Conservation (phyloP, 2,113 vertebrate genomes). For the Hippocampus guttulatus region DNA sequence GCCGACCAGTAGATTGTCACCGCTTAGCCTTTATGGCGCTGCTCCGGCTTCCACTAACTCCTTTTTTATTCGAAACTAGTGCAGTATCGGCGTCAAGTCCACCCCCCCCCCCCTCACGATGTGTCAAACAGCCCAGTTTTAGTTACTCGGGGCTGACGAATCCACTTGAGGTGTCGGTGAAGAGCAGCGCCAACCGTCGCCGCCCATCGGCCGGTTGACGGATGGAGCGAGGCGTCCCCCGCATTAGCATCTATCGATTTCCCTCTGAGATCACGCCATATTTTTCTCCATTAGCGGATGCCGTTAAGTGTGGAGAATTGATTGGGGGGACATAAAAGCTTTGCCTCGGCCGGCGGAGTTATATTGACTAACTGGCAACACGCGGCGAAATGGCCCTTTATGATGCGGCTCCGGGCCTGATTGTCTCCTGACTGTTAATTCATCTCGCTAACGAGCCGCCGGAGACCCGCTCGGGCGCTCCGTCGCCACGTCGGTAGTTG, state of each 20-base stretch:
- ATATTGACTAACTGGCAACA: conserved; percentile 52
- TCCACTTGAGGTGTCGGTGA: conserved; percentile 28
- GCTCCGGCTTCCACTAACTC: conserved; percentile 22
- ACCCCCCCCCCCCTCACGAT: background rate
- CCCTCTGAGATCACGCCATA: conserved; percentile 30
- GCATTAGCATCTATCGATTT: conserved; percentile 29
- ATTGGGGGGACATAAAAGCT: conserved; percentile 42
- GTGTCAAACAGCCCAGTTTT: conserved; percentile 56
- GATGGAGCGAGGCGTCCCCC: background rate
- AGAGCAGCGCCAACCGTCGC: background rate
- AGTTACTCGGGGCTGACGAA: conserved; percentile 38
- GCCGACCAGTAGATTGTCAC: conserved; percentile 2
- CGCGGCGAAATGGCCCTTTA: conserved; percentile 38
- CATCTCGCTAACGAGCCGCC: conserved; percentile 56
- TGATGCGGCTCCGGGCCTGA: conserved; percentile 47
- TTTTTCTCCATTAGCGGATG: conserved; percentile 49
- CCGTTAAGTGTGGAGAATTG: conserved; percentile 50
- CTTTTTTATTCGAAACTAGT: no score
- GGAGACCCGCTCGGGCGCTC: conserved; percentile 30
- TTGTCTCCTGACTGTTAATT: conserved; percentile 59
- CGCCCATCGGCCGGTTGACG: background rate
- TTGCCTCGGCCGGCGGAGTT: conserved; percentile 17
- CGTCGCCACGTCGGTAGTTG: conserved; percentile 11
- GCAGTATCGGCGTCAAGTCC: no score
- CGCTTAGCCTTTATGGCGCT: no score